Evolutionary conservation across 2,888 invertebrate species (phyloP), one percentile per base, ranked within the genome.

Genomic region (Cheilosia impressa): DNA sequence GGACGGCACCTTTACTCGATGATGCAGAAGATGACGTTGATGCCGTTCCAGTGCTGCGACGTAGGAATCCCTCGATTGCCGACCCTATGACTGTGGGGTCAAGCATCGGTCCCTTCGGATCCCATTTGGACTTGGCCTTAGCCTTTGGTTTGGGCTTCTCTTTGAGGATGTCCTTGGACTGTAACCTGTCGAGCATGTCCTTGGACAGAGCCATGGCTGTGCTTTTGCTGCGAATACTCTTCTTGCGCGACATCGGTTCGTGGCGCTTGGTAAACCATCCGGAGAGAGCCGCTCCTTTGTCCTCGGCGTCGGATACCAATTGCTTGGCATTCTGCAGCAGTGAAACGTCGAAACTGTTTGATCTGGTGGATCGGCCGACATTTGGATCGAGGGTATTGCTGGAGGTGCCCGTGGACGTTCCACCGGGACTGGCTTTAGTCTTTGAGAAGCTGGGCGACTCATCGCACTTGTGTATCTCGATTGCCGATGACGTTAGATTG

Each of bases 271-370:
- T 93, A 90, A 96, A 96, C 96, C 96, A 97, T 71, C 94, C 95
- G 7, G 95, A 94, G 41, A 95, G 94, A 2, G 93, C 92, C 7
- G 94, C 93, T 57, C 94, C 93, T 63, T 91, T 92, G 78, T 92
- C 92, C 88, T 92, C 94, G 2, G 92, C 91, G 75, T 91, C 92
- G 66, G 88, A 90, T 2, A 92, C 92, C 85, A 92, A 87, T 88
- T 92, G 92, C 88, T 92, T 92, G 72, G 92, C 92, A 83, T 92
- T 92, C 85, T 94, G 93, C 50, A 97, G 93, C 24, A 96, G 94
- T 22, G 96, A 96, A 0, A 96, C 95, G 91, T 97, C 97, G 89
- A 97, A 97, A 91, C 97, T 97, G 91, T 96, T 97, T 17, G 97
- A 97, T 69, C 97, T 95, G 90, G 95, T 95, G 87, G 95, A 95